Conservation (phyloP, 1,140 invertebrate genomes). For the Drosophila pseudoananassae region DNA sequence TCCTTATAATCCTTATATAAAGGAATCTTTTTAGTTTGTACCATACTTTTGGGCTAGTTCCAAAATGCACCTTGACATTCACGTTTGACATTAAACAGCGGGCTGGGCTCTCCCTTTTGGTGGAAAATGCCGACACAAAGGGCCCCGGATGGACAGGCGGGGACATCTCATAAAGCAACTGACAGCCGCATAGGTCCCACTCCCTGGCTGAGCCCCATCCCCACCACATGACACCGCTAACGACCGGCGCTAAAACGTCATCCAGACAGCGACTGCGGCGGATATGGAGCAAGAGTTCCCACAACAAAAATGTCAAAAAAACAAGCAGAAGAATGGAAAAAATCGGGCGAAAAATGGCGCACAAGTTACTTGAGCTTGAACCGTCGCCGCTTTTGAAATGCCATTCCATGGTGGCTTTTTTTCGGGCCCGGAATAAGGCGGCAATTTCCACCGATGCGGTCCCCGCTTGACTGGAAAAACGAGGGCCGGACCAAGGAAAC, state of each 20-base stretch:
- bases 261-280: constrained; percentile 54
- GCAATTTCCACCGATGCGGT: not conserved
- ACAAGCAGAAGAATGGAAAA: constrained; percentile 9
- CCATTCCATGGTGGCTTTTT: constrained; percentile 28
- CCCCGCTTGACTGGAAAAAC: not conserved
- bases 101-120: constrained; percentile 73
- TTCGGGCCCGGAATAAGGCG: constrained; percentile 31
- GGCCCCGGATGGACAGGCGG: constrained; percentile 38
- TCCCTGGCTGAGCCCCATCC: constrained; percentile 2
- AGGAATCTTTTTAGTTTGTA: no score
- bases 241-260: constrained; percentile 70
- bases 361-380: constrained; percentile 72
- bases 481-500: constrained; percentile 12
- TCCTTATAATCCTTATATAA: no score
- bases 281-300: constrained; percentile 76
- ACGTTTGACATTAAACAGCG: constrained; percentile 79
- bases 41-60: no score
- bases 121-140: constrained; percentile 74
- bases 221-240: constrained; percentile 35
- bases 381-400: constrained; percentile 48
- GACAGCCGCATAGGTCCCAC: constrained; percentile 58
- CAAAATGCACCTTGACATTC: constrained; percentile 6
- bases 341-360: constrained; percentile 55
- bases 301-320: constrained; percentile 48
- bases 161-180: constrained; percentile 67